phyloP scores from a whole-genome alignment of 1,140 invertebrate genomes.

The Scaptodrosophila lebanonensis region DNA sequence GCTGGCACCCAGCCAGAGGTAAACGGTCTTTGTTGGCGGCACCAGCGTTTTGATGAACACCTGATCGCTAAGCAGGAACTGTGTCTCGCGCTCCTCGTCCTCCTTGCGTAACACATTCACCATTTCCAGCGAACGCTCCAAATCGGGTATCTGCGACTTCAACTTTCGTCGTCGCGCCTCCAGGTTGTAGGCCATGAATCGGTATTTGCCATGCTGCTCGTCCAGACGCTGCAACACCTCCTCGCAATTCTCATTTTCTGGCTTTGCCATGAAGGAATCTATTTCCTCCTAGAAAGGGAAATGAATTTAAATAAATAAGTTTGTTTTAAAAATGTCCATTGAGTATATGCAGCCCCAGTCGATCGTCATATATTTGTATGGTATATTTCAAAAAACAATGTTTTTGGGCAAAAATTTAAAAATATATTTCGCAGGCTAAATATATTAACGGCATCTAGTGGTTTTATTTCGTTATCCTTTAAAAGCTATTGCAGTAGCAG shows the following conservation, averaged over 20 bases:
- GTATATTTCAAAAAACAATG: too few species aligned
- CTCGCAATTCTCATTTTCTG: constrained; percentile 89
- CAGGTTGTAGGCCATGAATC: constrained; percentile 97
- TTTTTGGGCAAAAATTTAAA: too few species aligned
- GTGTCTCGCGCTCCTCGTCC: constrained; percentile 90
- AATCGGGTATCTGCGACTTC: constrained; percentile 94
- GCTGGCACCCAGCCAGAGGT: constrained; percentile 98
- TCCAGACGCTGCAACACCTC: constrained; percentile 90
- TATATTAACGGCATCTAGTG: too few species aligned
- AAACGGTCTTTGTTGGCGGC: constrained; percentile 95
- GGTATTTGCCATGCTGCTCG: constrained; percentile 96
- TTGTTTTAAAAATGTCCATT: too few species aligned
- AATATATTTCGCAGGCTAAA: too few species aligned
- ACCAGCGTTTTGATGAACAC: constrained; percentile 93
- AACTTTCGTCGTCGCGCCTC: constrained; percentile 89
- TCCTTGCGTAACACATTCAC: constrained; percentile 91
- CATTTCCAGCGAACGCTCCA: constrained; percentile 94
- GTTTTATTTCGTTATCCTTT: too few species aligned
- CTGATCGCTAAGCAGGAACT: constrained; percentile 96
- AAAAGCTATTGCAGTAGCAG: too few species aligned
- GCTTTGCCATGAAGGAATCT: constrained; percentile 91
- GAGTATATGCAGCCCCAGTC: too few species aligned
- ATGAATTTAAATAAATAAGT: too few species aligned
- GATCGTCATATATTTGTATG: too few species aligned
- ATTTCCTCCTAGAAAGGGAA: constrained; percentile 90